Percentiles rank a stretch among this genome's conserved stretches.
Evolutionary conservation across 2,888 invertebrate genomes (phyloP).

Genomic region (Lithophane ornitopus): DNA sequence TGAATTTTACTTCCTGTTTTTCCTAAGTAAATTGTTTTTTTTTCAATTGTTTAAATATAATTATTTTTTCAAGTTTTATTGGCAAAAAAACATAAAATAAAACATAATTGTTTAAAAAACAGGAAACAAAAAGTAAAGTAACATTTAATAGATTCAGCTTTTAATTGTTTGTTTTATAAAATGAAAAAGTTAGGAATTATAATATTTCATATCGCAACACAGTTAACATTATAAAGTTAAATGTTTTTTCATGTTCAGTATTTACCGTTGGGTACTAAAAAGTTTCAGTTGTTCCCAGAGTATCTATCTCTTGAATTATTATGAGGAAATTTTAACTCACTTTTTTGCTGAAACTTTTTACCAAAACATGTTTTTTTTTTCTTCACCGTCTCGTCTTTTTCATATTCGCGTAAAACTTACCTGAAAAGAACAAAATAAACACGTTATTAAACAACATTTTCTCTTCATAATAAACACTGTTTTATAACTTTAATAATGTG

Average conservation of each 20-base stretch:
- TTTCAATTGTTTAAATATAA: neutral
- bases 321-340: neutral
- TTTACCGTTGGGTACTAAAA: neutral
- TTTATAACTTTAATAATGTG: slow-evolving; percentile 13
- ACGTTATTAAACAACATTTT: slow-evolving; percentile 21
- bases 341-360: neutral
- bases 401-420: slow-evolving; percentile 44
- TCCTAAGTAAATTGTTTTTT: neutral
- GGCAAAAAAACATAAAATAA: neutral
- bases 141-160: neutral
- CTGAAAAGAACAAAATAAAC: slow-evolving; percentile 47
- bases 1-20: neutral
- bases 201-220: slow-evolving; percentile 19
- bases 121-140: neutral
- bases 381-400: neutral
- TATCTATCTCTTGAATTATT: neutral
- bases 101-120: neutral
- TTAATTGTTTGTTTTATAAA: slow-evolving; percentile 2
- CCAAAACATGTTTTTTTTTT: neutral
- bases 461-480: neutral
- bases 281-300: neutral
- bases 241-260: slow-evolving; percentile 3
- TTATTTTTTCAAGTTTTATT: neutral
- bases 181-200: slow-evolving; percentile 10
- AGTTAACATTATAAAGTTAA: neutral